Conservation (phyloP, 2,888 invertebrate genomes). For the Campoletis raptor region DNA sequence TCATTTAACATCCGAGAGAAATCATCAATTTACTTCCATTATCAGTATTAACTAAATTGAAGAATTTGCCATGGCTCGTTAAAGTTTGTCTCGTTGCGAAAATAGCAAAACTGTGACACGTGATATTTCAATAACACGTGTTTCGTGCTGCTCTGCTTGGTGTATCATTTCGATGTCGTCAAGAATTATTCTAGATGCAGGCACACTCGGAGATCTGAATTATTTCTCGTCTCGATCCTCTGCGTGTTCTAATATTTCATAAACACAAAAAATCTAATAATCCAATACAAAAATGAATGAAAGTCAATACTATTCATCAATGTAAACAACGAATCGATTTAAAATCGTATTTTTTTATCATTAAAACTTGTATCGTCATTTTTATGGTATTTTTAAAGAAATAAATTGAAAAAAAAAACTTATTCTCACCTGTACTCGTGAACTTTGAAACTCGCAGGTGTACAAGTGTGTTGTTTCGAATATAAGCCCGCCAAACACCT, state of each 20-base stretch:
- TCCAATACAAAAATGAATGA: neutral
- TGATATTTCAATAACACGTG: constrained; percentile 23
- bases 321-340: neutral
- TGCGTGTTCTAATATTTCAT: constrained; percentile 78
- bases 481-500: constrained; percentile 80
- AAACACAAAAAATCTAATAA: constrained; percentile 1
- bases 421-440: constrained; percentile 80
- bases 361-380: too few species aligned
- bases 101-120: constrained; percentile 24
- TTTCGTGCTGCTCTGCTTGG: constrained; percentile 5
- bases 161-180: constrained; percentile 3
- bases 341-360: too few species aligned
- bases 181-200: constrained; percentile 77
- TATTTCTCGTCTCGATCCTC: constrained; percentile 81
- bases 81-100: constrained; percentile 35
- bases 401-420: neutral
- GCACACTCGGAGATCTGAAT: constrained; percentile 83
- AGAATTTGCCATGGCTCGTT: constrained; percentile 49
- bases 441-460: constrained; percentile 82
- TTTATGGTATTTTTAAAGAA: neutral
- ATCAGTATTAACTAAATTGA: constrained; percentile 54
- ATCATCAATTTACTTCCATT: constrained; percentile 38
- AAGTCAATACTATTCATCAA: neutral
- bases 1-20: constrained; percentile 30
- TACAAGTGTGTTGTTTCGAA: constrained; percentile 79